Percentiles rank a stretch among this genome's conserved stretches.
Evolutionary conservation across 1,140 invertebrate species (phyloP).

Genomic region (Ridgeia piscesae): DNA sequence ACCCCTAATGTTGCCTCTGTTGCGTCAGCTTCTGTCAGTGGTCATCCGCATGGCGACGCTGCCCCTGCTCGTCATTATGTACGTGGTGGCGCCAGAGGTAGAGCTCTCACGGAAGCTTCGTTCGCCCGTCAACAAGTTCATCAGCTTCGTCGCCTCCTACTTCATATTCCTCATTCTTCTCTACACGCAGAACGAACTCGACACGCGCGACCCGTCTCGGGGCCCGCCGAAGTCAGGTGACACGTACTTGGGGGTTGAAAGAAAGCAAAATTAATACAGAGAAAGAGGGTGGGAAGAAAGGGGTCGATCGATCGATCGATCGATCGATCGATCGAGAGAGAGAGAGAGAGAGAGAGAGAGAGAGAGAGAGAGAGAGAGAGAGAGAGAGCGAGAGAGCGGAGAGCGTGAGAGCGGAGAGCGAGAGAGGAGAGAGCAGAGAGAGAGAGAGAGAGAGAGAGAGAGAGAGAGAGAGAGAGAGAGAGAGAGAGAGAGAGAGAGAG

Average conservation of each 20-base stretch:
- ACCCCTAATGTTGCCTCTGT: not conserved
- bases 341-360: too few species aligned
- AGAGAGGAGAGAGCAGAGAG: too few species aligned
- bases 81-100: not conserved
- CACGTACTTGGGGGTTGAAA: not conserved
- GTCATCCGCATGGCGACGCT: not conserved
- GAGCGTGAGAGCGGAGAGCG: too few species aligned
- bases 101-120: not conserved
- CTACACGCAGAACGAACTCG: not conserved
- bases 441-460: too few species aligned
- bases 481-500: too few species aligned
- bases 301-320: too few species aligned
- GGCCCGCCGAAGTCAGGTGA: slow-evolving; percentile 20
- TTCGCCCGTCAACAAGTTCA: slow-evolving; percentile 18
- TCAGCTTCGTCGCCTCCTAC: slow-evolving; percentile 20
- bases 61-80: not conserved
- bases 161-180: slow-evolving; percentile 16
- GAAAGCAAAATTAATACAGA: not conserved
- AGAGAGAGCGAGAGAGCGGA: too few species aligned
- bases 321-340: too few species aligned
- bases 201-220: not conserved
- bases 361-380: too few species aligned
- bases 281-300: too few species aligned
- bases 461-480: too few species aligned
- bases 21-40: not conserved